These are phyloP conservation scores for Gryllus longicercus DNA, from an alignment of 2,888 invertebrate species.

Conservation along the genomic window DNA sequence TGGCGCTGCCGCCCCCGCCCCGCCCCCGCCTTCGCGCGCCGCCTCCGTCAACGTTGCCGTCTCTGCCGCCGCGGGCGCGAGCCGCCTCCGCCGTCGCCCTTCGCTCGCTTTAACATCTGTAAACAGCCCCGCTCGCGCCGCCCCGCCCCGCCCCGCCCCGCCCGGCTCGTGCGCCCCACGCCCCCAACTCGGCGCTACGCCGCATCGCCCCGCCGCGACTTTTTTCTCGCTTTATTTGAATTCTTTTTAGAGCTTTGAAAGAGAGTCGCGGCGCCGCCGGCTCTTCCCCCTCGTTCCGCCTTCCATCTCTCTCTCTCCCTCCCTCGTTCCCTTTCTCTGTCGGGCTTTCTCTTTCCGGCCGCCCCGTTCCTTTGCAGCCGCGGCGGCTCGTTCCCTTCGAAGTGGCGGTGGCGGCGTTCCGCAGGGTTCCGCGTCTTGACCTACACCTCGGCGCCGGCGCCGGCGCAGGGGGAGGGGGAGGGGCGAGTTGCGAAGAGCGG, in stretches of 20 bases:
- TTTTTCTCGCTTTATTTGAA: constrained; percentile 1
- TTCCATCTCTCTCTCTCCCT: neutral
- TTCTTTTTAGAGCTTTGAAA: constrained; percentile 7
- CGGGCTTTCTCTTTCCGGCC: no score
- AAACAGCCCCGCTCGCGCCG: neutral
- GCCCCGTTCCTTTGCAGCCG: no score
- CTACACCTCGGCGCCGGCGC: no score
- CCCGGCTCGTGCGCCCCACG: neutral
- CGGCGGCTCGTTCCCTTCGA: no score
- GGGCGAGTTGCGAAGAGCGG: no score
- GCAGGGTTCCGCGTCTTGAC: no score
- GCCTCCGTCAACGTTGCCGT: neutral
- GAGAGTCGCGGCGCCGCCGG: neutral
- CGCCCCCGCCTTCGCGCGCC: neutral
- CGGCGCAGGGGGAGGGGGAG: no score
- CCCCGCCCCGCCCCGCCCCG: neutral
- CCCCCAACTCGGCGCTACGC: neutral
- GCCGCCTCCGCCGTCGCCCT: neutral
- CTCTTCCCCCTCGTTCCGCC: neutral
- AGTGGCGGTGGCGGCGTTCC: no score
- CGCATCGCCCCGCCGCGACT: neutral
- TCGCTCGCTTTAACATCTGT: neutral
- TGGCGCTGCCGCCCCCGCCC: neutral
- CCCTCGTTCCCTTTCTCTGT: neutral
- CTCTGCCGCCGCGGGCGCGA: neutral